Conservation (phyloP, 2,113 vertebrate species). For the Actenoides lindsayi region DNA sequence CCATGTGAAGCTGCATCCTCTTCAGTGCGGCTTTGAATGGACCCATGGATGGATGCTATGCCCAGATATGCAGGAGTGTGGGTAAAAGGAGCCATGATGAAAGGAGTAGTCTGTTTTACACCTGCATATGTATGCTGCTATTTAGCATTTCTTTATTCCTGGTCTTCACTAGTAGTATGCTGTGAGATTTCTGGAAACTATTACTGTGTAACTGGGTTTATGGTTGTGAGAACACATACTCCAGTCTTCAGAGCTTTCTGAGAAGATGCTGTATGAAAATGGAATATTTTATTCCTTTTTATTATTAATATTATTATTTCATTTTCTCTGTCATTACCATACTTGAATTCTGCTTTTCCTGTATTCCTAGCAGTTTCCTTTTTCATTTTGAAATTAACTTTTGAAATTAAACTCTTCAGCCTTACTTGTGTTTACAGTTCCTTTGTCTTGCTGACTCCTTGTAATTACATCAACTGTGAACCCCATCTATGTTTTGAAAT, state of each 20-base stretch:
- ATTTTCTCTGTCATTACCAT: neutral
- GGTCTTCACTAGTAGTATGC: neutral
- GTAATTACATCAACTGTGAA: neutral
- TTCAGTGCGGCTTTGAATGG: neutral
- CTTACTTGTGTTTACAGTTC: neutral
- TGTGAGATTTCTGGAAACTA: neutral
- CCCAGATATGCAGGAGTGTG: neutral
- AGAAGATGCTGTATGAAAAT: neutral
- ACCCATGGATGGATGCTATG: neutral
- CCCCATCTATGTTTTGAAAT: neutral
- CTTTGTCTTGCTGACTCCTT: neutral
- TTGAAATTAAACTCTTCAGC: neutral
- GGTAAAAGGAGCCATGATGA: neutral
- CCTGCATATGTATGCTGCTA: neutral
- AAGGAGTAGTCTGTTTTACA: neutral
- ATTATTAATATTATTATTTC: neutral
- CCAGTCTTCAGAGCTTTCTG: neutral
- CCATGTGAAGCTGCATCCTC: accelerated
- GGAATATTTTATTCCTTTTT: neutral
- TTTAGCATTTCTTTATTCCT: neutral
- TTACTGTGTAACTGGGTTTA: neutral
- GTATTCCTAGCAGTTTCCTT: neutral
- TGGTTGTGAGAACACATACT: neutral
- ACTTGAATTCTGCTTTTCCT: neutral
- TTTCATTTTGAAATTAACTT: neutral